Evolutionary conservation across 1,140 invertebrate species (phyloP).

Genomic region (Drosophila grimshawi): DNA sequence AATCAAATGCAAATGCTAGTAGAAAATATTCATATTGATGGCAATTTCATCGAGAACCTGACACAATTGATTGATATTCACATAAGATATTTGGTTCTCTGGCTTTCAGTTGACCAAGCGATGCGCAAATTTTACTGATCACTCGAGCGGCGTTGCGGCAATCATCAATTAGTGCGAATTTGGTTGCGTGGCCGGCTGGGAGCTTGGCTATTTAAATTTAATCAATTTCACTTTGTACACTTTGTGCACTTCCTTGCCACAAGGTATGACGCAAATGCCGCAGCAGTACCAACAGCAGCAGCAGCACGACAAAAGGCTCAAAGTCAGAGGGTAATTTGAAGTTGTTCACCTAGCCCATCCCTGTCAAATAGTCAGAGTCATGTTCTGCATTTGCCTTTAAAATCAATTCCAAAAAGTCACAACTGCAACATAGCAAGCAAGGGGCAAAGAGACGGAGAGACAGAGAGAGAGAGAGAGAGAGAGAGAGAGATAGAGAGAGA

Average conservation of each 20-base stretch:
- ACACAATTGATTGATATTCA: neutral
- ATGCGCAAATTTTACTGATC: neutral
- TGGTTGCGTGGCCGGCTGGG: neutral
- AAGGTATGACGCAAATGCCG: conserved; percentile 38
- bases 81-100: neutral
- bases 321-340: conserved; percentile 44
- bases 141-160: neutral
- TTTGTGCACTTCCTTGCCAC: neutral
- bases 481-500: too few species aligned
- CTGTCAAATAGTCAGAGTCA: conserved; percentile 69
- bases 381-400: conserved; percentile 66
- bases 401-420: conserved; percentile 36
- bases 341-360: conserved; percentile 1
- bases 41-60: neutral
- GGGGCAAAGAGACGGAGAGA: conserved; percentile 8
- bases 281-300: neutral
- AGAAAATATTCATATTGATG: neutral
- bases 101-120: neutral
- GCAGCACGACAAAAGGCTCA: conserved; percentile 36
- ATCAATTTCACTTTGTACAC: neutral
- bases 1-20: neutral
- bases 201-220: neutral
- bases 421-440: conserved; percentile 18
- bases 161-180: conserved; percentile 9
- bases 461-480: neutral